phyloP scores from a whole-genome alignment of 2,113 vertebrate species.

The Ardeotis arabs region DNA sequence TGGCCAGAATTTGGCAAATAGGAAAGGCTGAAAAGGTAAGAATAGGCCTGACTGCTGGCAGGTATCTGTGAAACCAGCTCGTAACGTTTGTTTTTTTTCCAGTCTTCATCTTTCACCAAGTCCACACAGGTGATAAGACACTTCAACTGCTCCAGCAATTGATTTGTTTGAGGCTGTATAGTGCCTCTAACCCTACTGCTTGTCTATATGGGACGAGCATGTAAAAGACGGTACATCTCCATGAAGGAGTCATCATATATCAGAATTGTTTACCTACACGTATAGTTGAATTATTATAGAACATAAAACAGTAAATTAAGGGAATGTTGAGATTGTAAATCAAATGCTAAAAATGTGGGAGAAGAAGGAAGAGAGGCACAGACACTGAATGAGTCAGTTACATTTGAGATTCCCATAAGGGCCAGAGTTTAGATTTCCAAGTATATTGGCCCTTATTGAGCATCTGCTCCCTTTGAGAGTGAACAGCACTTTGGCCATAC shows the following conservation, averaged over 20 bases:
- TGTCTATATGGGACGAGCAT: background rate
- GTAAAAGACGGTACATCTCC: background rate
- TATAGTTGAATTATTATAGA: background rate
- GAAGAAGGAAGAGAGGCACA: background rate
- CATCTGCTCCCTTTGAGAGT: background rate
- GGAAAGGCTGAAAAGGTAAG: background rate
- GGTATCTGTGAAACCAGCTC: background rate
- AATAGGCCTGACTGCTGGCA: background rate
- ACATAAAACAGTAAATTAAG: background rate
- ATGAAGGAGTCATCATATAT: background rate
- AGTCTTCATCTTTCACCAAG: background rate
- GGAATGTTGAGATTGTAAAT: background rate
- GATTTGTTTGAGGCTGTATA: background rate
- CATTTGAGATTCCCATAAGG: background rate
- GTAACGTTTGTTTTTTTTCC: background rate
- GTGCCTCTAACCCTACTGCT: background rate
- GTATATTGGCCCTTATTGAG: background rate
- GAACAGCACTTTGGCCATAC: background rate
- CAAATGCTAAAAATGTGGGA: background rate
- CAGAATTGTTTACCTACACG: background rate
- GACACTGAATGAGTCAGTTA: background rate
- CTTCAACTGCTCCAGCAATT: background rate
- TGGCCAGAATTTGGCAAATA: background rate
- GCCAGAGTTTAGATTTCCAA: background rate
- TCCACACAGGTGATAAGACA: background rate